These are phyloP conservation scores for Schlechtendalia chinensis DNA, from an alignment of 1,140 invertebrate species.

Conservation along the genomic window DNA sequence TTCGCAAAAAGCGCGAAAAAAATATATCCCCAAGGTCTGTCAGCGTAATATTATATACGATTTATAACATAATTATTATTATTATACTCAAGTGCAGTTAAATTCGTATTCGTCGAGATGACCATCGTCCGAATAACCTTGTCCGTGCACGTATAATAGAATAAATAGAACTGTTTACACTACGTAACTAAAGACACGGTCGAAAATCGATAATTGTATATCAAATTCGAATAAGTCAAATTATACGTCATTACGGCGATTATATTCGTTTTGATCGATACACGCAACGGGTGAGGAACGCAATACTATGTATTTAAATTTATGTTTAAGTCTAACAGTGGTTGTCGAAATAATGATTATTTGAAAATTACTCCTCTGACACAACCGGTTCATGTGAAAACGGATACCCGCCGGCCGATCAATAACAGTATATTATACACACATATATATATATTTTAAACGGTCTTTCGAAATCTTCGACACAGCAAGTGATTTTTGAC, in stretches of 20 bases:
- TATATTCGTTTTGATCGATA: no score
- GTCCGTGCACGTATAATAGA: no score
- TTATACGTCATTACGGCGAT: no score
- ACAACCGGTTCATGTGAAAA: not conserved
- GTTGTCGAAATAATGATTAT: not conserved
- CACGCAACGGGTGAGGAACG: no score
- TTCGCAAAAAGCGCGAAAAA: not conserved
- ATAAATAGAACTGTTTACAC: no score
- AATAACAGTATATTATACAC: not conserved
- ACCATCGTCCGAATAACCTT: no score
- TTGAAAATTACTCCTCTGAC: not conserved
- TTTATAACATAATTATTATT: not conserved
- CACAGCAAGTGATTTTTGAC: no score
- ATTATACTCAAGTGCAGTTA: not conserved
- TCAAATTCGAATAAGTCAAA: no score
- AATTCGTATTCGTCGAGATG: not conserved
- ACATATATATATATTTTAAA: not conserved
- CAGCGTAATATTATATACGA: not conserved
- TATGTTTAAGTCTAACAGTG: not conserved
- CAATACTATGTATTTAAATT: no score
- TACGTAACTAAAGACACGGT: no score
- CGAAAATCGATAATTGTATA: no score
- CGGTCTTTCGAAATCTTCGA: not conserved
- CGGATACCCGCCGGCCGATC: not conserved
- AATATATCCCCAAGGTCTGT: not conserved